phyloP scores from a whole-genome alignment of 2,888 invertebrate species.

The Anthrax anthrax region DNA sequence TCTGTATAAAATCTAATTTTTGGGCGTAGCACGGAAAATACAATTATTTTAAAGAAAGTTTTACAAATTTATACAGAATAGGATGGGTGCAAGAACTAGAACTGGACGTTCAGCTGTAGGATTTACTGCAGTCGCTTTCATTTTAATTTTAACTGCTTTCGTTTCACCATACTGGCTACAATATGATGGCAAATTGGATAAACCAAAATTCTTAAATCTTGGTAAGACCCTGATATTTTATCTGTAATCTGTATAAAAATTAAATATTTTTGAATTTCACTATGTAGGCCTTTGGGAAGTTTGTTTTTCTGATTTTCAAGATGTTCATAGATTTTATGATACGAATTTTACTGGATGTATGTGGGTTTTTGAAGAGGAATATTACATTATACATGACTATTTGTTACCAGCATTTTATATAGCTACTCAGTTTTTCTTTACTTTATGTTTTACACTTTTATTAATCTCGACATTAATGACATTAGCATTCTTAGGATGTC shows the following conservation, averaged over 20 bases:
- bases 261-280: too few species aligned
- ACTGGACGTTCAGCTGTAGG: slow-evolving; percentile 41
- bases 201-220: slow-evolving; percentile 67
- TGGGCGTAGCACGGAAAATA: too few species aligned
- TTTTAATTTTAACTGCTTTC: slow-evolving; percentile 67
- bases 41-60: too few species aligned
- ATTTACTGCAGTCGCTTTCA: slow-evolving; percentile 48
- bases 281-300: slow-evolving; percentile 83
- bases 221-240: slow-evolving; percentile 45
- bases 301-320: slow-evolving; percentile 78
- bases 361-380: slow-evolving; percentile 97
- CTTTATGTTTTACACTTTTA: slow-evolving; percentile 69
- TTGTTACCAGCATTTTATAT: slow-evolving; percentile 84
- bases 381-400: slow-evolving; percentile 83
- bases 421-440: slow-evolving; percentile 87
- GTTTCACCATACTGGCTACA: slow-evolving; percentile 80
- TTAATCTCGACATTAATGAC: slow-evolving; percentile 62
- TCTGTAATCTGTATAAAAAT: background rate
- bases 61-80: too few species aligned
- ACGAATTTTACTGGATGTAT: slow-evolving; percentile 73
- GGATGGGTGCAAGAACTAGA: slow-evolving; percentile 32
- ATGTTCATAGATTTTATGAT: slow-evolving; percentile 75
- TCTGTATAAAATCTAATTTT: too few species aligned
- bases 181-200: slow-evolving; percentile 57
- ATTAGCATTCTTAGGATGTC: slow-evolving; percentile 55